phyloP scores from a whole-genome alignment of 1,140 invertebrate species.

The Drosophila albomicans region DNA sequence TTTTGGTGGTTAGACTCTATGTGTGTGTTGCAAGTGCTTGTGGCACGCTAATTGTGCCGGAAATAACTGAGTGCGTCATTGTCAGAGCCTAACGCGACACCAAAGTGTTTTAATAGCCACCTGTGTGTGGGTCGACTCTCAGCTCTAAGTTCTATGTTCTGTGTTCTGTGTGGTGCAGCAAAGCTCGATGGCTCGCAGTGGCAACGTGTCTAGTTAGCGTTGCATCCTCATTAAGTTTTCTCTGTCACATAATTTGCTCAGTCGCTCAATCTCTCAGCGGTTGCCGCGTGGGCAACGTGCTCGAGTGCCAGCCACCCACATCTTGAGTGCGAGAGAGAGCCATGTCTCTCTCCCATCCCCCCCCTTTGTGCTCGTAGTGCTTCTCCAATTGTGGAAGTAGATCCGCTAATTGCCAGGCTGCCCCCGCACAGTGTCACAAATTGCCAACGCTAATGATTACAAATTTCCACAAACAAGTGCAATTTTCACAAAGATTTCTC shows the following conservation, averaged over 20 bases:
- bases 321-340: constrained; percentile 33
- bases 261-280: constrained; percentile 31
- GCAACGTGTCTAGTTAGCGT: constrained; percentile 76
- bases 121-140: constrained; percentile 59
- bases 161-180: not conserved
- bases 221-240: constrained; percentile 78
- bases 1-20: not conserved
- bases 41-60: constrained; percentile 70
- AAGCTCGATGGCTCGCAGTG: not conserved
- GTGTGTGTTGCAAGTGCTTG: constrained; percentile 13
- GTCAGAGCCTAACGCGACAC: constrained; percentile 59
- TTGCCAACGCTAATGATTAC: constrained; percentile 48
- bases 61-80: constrained; percentile 64
- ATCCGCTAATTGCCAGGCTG: constrained; percentile 77
- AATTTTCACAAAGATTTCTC: constrained; percentile 4
- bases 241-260: constrained; percentile 70
- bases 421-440: constrained; percentile 60
- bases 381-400: constrained; percentile 57
- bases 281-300: constrained; percentile 63
- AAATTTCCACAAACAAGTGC: constrained; percentile 12
- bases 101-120: constrained; percentile 79
- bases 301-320: constrained; percentile 70
- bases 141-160: not conserved
- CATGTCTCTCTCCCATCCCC: not conserved
- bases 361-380: not conserved